Evolutionary conservation across 53 echinoderm and acorn worm genomes (phyloP), one percentile per base, ranked within the genome.

Genomic region (Echinometra lucunter): DNA sequence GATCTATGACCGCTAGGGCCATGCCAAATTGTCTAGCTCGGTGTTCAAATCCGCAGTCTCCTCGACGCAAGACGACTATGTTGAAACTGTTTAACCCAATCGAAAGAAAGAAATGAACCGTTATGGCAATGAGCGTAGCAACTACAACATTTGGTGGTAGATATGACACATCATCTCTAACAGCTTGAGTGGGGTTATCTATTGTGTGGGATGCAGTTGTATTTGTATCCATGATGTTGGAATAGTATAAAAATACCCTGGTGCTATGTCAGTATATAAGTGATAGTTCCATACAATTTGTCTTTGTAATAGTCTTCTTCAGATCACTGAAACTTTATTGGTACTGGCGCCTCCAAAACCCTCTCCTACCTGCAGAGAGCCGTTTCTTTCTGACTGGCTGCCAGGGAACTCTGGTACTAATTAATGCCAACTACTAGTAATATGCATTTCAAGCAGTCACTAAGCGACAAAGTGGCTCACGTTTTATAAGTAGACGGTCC

Each of bases 41-140:
- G 78, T 78, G 42, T 78, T 78, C 78, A 42, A 78, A 78, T 42
- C 78, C 78, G 42, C 78, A 78, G 40, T 78, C 78, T 38, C 42
- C 23, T 40, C 78, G 78, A 78, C 78, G 78, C 19, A 78, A 42
- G 78, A 78, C 42, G 13, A 19, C 4, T 21, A 78, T 78, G 23
- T 42, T 78, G 78, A 78, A 40, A 42, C 28, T 78, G 42, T 78
- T 78, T 7, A 78, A 78, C 23, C 18, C 42, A 38, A 78, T 42
- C 11, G 78, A 78, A 4, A 78, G 40, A 42, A 78, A 8, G 38
- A 78, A 35, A 21, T 78, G 78, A 78, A 38, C 23, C 16, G 78
- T 42, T 42, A 69, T 69, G 38, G 38, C 78, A 38, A 19, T 21
- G 6, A 38, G 78, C 78, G 5, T 40, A 8, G 40, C 13, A 5